Evolutionary conservation across 2,113 vertebrate species (phyloP).

Genomic region (Cyprinus carpio): DNA sequence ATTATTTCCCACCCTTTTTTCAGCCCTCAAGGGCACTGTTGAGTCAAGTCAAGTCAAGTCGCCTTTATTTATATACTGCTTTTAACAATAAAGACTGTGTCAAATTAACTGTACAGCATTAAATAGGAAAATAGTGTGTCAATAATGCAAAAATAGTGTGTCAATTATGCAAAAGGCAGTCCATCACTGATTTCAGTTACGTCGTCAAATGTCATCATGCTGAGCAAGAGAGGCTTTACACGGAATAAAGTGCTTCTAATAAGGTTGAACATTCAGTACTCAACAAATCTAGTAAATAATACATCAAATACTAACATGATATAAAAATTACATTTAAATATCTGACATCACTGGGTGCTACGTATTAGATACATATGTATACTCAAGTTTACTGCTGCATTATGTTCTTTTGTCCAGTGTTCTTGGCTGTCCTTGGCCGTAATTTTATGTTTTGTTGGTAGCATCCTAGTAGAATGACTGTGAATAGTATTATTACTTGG

Average conservation of each 20-base stretch:
- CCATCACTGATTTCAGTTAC: no score
- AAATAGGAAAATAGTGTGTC: no score
- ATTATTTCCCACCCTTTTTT: background rate
- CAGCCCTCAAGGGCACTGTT: background rate
- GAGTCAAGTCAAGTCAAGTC: no score
- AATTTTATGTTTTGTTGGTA: constrained; percentile 23
- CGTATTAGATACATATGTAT: background rate
- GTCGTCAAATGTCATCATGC: no score
- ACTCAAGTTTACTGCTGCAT: background rate
- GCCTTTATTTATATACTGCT: no score
- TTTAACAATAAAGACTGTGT: no score
- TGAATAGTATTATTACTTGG: constrained; percentile 26
- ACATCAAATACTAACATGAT: background rate
- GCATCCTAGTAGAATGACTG: constrained; percentile 11
- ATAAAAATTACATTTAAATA: background rate
- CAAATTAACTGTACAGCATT: no score
- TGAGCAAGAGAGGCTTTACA: background rate
- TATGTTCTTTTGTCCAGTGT: background rate
- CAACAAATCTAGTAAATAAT: background rate
- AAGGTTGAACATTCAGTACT: background rate
- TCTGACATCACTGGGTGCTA: background rate
- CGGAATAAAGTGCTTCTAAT: background rate
- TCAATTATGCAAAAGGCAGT: no score
- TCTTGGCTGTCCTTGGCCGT: background rate
- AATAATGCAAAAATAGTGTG: no score